Conservation (phyloP, 2,888 invertebrate genomes). For the Spodoptera exigua region DNA sequence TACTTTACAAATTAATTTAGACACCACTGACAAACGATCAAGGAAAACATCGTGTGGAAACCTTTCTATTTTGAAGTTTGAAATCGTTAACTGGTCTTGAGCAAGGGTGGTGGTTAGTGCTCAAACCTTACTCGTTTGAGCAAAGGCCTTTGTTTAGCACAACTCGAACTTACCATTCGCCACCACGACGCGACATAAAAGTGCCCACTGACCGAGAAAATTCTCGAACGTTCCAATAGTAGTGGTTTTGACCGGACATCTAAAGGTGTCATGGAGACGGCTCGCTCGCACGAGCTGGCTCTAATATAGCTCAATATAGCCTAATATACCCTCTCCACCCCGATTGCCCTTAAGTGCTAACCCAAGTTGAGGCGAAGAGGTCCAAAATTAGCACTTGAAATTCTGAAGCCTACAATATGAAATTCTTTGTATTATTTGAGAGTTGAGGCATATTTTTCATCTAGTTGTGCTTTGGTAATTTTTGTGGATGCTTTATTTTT, state of each 20-base stretch:
- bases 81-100: no score
- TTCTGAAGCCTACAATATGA: constrained; percentile 54
- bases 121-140: no score
- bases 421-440: constrained; percentile 51
- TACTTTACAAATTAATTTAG: no score
- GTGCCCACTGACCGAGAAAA: not conserved
- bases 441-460: constrained; percentile 29
- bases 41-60: no score
- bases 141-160: no score
- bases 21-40: no score
- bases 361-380: constrained; percentile 69
- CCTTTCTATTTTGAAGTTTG: no score
- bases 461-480: constrained; percentile 47
- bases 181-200: not conserved
- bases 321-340: constrained; percentile 70
- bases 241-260: constrained; percentile 69
- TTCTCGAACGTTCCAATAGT: constrained; percentile 57
- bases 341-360: constrained; percentile 79
- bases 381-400: constrained; percentile 81
- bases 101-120: no score
- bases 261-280: constrained; percentile 85
- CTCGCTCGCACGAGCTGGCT: constrained; percentile 68
- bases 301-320: constrained; percentile 61
- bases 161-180: no score
- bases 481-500: constrained; percentile 24